A percentile compares a stretch with the other conserved stretches of the same genome.
These are phyloP conservation scores for Trypoxylon attenuatum DNA, from an alignment of 2,888 invertebrate species.

Conservation along the genomic window DNA sequence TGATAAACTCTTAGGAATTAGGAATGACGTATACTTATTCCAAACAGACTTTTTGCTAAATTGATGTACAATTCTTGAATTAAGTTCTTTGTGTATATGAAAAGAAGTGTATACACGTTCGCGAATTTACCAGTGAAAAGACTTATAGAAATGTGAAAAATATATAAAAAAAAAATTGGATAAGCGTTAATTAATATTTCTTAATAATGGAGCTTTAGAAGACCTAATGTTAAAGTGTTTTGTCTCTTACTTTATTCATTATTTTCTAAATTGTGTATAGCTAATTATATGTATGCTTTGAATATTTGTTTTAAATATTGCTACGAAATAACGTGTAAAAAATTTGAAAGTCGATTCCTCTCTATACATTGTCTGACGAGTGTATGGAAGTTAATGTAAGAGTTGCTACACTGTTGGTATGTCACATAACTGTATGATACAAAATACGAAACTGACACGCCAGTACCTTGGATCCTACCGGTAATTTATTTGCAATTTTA, in stretches of 20 bases:
- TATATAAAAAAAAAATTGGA: conserved; percentile 36
- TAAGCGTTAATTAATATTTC: conserved; percentile 40
- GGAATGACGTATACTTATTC: too few relatives aligned
- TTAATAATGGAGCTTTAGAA: conserved; percentile 43
- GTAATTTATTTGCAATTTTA: conserved; percentile 5
- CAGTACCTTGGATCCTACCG: conserved; percentile 65
- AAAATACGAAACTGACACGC: conserved; percentile 49
- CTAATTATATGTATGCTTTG: conserved; percentile 49
- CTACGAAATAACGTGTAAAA: conserved; percentile 42
- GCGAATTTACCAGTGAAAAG: conserved; percentile 50
- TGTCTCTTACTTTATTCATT: conserved; percentile 47
- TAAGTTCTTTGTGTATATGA: conserved; percentile 20
- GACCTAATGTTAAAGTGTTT: conserved; percentile 41
- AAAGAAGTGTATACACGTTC: conserved; percentile 10
- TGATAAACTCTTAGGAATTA: too few relatives aligned
- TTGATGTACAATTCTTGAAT: too few relatives aligned
- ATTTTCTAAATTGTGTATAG: conserved; percentile 45
- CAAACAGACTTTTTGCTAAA: too few relatives aligned
- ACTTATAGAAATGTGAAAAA: conserved; percentile 34
- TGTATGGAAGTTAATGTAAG: conserved; percentile 52
- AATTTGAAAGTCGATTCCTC: conserved; percentile 46
- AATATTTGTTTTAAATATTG: conserved; percentile 49
- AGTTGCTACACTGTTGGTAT: conserved; percentile 41
- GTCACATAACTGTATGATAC: conserved; percentile 48
- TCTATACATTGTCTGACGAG: conserved; percentile 48